Conservation (phyloP, 1,140 invertebrate genomes). For the Lordiphosa clarofinis region DNA sequence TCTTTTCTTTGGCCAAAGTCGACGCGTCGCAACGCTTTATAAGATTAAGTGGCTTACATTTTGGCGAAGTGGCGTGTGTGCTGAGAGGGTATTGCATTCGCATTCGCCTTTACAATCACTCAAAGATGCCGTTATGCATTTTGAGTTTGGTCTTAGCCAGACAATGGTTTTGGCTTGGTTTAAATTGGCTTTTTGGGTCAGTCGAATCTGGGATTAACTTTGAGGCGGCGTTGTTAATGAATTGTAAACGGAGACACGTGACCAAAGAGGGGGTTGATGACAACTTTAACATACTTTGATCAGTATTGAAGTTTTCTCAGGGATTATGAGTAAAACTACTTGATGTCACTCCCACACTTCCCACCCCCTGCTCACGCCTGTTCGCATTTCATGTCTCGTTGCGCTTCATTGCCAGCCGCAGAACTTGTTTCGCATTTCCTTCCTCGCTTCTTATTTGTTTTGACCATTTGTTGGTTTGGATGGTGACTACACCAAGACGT, state of each 20-base stretch:
- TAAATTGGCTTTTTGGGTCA: conserved; percentile 56
- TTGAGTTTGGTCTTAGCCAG: conserved; percentile 24
- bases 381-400: conserved; percentile 27
- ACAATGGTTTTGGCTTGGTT: conserved; percentile 27
- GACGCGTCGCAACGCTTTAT: conserved; percentile 14
- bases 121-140: conserved; percentile 63
- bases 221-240: conserved; percentile 61
- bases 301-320: conserved; percentile 29
- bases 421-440: conserved; percentile 36
- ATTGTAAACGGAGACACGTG: conserved; percentile 73
- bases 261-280: conserved; percentile 12
- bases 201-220: conserved; percentile 36
- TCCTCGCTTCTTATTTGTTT: conserved; percentile 17
- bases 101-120: not conserved
- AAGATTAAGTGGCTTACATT: conserved; percentile 70
- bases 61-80: conserved; percentile 28
- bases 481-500: conserved; percentile 32
- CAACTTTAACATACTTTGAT: conserved; percentile 21
- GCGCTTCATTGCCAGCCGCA: conserved; percentile 43
- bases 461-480: conserved; percentile 42
- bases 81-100: not conserved
- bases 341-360: not conserved
- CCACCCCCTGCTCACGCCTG: not conserved
- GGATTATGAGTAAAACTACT: conserved; percentile 10
- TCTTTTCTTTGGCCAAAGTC: conserved; percentile 36